Evolutionary conservation across 2,797 vertebrate species (phyloP), one percentile per base, ranked within the genome.

Genomic region (Cottoperca gobio): DNA sequence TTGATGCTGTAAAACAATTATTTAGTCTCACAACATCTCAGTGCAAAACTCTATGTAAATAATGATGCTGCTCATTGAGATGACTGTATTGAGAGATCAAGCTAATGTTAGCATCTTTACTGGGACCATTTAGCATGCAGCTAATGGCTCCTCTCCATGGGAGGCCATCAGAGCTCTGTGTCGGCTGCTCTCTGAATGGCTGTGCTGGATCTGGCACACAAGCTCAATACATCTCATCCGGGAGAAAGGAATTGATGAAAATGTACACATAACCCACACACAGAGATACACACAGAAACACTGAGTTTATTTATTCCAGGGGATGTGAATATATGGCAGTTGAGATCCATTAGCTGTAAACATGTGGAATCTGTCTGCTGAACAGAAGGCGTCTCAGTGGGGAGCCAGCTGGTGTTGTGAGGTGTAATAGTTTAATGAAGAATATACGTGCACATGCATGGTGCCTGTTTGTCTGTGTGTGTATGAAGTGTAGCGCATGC

Each of bases 291-390:
- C 78, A 79, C 66, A 48, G 26, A 72, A 6, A 72, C 45, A 43
- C 53, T 7, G 37, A 69, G 61, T 83, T 76, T 76, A 83, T 88
- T 74, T 77, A 85, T 85, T 90, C 71, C 82, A 77, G 70, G 76
- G 82, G 88, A 88, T 37, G n/a, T 77, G 83, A 83, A 91, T 91
- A 86, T 88, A 81, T 88, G 86, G 82, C 84, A 87, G 83, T 81
- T 79, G 86, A 93, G 88, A 91, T 90, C 85, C 84, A 93, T 92
- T 92, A 91, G 83, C 80, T 83, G 89, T 88, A 91, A 92, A 93
- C 88, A 84, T 90, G 90, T 85, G 92, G 75, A 86, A 90, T 88
- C 81, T 86, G 85, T 86, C 83, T 86, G 88, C 52, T 55, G 82
- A 93, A 86, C 92, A 95, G 91, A 93, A 88, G 93, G 91, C 53